phyloP scores from a whole-genome alignment of 2,797 vertebrate species.

The Australoheros facetus region DNA sequence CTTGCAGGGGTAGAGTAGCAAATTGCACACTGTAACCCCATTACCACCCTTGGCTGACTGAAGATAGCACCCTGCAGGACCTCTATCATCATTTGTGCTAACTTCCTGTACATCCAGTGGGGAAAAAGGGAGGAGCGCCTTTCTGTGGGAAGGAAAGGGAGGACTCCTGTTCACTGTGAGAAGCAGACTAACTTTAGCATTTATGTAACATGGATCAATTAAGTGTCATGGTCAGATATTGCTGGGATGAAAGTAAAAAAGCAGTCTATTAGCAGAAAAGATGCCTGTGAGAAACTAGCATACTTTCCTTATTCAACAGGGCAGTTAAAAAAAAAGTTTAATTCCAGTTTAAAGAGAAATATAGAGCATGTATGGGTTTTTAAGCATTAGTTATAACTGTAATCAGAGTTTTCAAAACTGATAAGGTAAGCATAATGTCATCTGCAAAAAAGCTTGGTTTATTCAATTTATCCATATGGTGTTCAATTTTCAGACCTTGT shows the following conservation, averaged over 20 bases:
- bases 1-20: slow-evolving; percentile 49
- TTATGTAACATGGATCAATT: slow-evolving; percentile 18
- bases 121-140: slow-evolving; percentile 41
- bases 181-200: neutral
- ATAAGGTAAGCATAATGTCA: neutral
- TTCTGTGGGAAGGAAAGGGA: slow-evolving; percentile 51
- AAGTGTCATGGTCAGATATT: neutral
- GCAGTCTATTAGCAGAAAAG: neutral
- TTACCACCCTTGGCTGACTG: slow-evolving; percentile 47
- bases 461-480: neutral
- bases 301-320: neutral
- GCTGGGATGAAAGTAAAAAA: neutral
- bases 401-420: neutral
- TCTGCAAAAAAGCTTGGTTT: neutral
- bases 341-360: neutral
- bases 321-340: neutral
- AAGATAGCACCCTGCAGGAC: slow-evolving; percentile 48
- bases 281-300: neutral
- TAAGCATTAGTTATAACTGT: neutral
- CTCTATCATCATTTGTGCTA: slow-evolving; percentile 48
- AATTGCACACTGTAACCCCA: slow-evolving; percentile 60
- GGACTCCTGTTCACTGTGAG: neutral
- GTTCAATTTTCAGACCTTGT: neutral
- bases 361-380: neutral
- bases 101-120: slow-evolving; percentile 29